phyloP scores from a whole-genome alignment of 2,888 invertebrate genomes.

The Ophion obscuratus region DNA sequence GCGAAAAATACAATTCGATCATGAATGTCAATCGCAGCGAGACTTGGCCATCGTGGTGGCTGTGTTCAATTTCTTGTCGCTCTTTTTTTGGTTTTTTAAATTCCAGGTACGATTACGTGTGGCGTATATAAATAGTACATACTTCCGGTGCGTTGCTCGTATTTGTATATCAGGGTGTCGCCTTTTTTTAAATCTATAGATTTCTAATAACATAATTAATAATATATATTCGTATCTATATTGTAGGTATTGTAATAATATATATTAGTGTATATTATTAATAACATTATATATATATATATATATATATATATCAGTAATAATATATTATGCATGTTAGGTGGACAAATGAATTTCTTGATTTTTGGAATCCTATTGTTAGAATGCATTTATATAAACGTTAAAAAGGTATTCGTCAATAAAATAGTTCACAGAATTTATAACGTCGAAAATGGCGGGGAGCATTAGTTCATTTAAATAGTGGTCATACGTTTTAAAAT shows the following conservation, averaged over 20 bases:
- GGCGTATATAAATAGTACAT: conserved; percentile 55
- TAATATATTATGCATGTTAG: background rate
- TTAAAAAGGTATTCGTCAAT: background rate
- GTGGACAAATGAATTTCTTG: background rate
- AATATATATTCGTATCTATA: background rate
- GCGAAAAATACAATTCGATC: conserved; percentile 29
- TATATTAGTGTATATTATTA: background rate
- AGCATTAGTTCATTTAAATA: too few species aligned
- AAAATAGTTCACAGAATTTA: too few species aligned
- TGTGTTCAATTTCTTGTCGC: conserved; percentile 50
- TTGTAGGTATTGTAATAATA: background rate
- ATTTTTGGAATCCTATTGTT: background rate
- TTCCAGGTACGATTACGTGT: conserved; percentile 58
- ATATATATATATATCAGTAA: background rate
- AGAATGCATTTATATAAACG: background rate
- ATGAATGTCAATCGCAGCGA: conserved; percentile 47
- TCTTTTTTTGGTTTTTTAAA: conserved; percentile 19
- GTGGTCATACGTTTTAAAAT: too few species aligned
- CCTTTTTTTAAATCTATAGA: background rate
- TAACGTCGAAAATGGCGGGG: too few species aligned
- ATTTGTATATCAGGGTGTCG: background rate
- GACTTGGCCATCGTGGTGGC: conserved; percentile 61
- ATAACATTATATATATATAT: background rate
- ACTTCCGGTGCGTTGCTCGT: conserved; percentile 53
- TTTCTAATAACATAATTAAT: background rate